A percentile compares a stretch with the other conserved stretches of the same genome.
These are phyloP conservation scores for Fregetta grallaria DNA, from an alignment of 2,113 vertebrate species.

Conservation along the genomic window DNA sequence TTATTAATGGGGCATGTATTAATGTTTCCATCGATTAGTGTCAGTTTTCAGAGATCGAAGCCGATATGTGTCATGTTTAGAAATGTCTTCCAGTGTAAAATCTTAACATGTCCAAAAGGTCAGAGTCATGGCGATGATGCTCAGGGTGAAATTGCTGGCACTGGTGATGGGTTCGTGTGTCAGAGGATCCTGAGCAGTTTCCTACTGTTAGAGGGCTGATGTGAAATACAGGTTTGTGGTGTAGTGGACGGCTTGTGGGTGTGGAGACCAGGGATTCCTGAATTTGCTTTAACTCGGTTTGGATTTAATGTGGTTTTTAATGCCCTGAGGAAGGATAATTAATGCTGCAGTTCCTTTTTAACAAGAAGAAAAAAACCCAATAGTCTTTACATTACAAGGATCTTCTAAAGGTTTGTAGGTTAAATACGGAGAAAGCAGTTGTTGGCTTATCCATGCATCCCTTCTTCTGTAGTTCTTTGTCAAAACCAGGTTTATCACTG, in stretches of 20 bases:
- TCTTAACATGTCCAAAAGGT: not conserved
- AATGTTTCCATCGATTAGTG: not conserved
- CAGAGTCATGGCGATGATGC: fast-evolving
- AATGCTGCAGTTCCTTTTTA: not conserved
- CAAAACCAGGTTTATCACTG: not conserved
- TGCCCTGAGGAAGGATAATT: not conserved
- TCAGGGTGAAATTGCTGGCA: not conserved
- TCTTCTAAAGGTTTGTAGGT: not conserved
- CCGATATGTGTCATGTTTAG: not conserved
- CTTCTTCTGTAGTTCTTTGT: not conserved
- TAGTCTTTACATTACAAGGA: not conserved
- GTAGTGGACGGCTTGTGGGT: fast-evolving
- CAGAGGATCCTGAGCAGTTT: not conserved
- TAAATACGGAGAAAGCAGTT: not conserved
- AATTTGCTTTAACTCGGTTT: not conserved
- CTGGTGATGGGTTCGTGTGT: fast-evolving
- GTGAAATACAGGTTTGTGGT: not conserved
- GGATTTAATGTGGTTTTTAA: not conserved
- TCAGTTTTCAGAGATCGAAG: not conserved
- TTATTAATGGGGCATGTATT: not conserved
- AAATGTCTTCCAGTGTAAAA: not conserved
- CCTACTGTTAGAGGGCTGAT: not conserved
- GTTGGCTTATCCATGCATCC: not conserved
- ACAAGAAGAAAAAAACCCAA: not conserved
- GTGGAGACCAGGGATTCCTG: not conserved